These are phyloP conservation scores for Gouania willdenowi DNA, from an alignment of 2,797 vertebrate species.

Conservation along the genomic window DNA sequence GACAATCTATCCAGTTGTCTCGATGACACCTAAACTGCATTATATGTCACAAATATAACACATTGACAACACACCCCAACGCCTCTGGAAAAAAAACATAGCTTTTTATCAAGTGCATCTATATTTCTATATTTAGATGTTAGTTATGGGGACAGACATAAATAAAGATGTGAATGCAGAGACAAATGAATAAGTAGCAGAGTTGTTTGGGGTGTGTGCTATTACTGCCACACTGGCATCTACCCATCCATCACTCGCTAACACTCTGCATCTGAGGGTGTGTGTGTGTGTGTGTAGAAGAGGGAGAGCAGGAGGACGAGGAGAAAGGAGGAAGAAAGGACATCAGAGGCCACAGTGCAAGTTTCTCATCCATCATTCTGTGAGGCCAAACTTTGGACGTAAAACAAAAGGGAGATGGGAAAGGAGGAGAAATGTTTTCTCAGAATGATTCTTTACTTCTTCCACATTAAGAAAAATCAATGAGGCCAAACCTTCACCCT, in stretches of 20 bases:
- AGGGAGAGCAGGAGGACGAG: slow-evolving; percentile 49
- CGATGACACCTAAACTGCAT: too few species aligned
- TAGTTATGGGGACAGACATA: slow-evolving; percentile 23
- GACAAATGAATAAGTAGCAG: slow-evolving; percentile 56
- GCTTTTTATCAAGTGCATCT: slow-evolving; percentile 13
- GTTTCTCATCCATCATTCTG: slow-evolving; percentile 63
- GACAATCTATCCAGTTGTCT: too few species aligned
- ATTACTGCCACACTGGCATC: slow-evolving; percentile 63
- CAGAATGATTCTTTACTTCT: slow-evolving; percentile 56
- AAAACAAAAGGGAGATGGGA: slow-evolving; percentile 26
- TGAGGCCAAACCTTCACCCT: slow-evolving; percentile 25
- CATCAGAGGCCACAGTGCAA: slow-evolving; percentile 62
- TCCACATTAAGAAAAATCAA: slow-evolving; percentile 48
- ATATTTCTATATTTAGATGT: slow-evolving; percentile 56
- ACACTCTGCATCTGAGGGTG: slow-evolving; percentile 37
- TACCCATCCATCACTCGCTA: slow-evolving; percentile 68
- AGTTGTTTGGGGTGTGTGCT: slow-evolving; percentile 56
- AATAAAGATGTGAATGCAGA: slow-evolving; percentile 51
- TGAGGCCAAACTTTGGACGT: slow-evolving; percentile 45
- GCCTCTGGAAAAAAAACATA: too few species aligned
- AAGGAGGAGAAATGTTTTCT: slow-evolving; percentile 55
- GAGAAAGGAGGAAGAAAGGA: slow-evolving; percentile 57
- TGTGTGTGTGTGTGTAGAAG: slow-evolving; percentile 14
- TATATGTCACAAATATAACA: too few species aligned
- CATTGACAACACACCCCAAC: too few species aligned